phyloP scores from a whole-genome alignment of 1,140 invertebrate genomes.

The Nylanderia fulva region DNA sequence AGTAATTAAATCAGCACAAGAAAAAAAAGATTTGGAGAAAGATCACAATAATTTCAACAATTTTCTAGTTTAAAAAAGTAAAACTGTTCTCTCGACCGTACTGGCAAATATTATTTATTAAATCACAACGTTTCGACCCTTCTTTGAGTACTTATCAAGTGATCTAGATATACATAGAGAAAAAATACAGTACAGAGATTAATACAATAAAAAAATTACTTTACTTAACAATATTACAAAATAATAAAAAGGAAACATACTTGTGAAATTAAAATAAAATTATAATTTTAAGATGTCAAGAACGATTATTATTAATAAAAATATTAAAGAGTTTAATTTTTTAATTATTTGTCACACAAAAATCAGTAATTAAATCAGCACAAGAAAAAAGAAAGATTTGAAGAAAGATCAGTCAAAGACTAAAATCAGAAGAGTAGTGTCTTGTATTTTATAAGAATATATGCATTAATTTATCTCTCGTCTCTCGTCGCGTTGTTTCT shows the following conservation, averaged over 20 bases:
- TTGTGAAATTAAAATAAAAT: too few species aligned
- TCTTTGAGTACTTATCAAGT: too few species aligned
- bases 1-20: neutral
- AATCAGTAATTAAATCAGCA: neutral
- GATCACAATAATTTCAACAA: neutral
- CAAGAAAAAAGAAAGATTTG: neutral
- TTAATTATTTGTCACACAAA: neutral
- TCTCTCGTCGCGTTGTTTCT: neutral
- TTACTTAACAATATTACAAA: neutral
- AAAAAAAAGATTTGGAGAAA: neutral
- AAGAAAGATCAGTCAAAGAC: neutral
- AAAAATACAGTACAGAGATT: neutral
- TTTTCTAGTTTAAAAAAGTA: neutral
- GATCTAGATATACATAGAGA: neutral
- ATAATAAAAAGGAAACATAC: too few species aligned
- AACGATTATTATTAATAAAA: neutral
- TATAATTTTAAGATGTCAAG: too few species aligned
- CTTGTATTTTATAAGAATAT: neutral
- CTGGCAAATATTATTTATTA: too few species aligned
- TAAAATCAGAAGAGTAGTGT: neutral
- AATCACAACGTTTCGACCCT: too few species aligned
- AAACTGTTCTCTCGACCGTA: too few species aligned
- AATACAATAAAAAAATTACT: neutral
- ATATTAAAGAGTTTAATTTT: neutral
- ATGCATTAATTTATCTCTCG: neutral